Evolutionary conservation across 2,113 vertebrate species (phyloP).

Genomic region (Hypanus sabinus): DNA sequence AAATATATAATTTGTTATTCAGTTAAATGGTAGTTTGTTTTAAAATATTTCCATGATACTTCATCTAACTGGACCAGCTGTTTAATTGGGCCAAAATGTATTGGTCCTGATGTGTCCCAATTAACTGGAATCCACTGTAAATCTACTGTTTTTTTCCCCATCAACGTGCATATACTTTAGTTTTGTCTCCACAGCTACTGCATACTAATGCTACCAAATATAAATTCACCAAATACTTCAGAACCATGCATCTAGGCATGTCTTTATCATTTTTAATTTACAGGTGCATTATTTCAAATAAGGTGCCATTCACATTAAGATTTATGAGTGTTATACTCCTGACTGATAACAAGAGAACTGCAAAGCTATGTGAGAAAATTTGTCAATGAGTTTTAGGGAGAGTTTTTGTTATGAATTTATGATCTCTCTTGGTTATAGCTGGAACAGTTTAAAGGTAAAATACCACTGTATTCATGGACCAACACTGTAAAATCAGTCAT

Average conservation of each 20-base stretch:
- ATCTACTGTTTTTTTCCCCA: neutral
- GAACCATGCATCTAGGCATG: neutral
- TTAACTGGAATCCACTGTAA: too few relatives aligned
- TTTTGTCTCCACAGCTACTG: neutral
- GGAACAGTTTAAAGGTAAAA: neutral
- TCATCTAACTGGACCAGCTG: too few relatives aligned
- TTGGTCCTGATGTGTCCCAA: too few relatives aligned
- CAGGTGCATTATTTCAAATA: neutral
- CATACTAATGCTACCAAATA: neutral
- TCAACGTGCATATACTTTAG: neutral
- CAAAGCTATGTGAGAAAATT: neutral
- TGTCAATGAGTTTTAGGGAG: neutral
- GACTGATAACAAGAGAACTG: neutral
- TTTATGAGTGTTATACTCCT: neutral
- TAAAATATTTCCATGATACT: too few relatives aligned
- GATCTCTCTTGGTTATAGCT: neutral
- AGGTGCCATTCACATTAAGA: neutral
- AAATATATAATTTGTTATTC: too few relatives aligned
- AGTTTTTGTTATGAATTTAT: constrained; percentile 10
- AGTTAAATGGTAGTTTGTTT: too few relatives aligned
- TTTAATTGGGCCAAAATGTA: too few relatives aligned
- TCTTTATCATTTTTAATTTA: neutral
- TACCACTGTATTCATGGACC: neutral
- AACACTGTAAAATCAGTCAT: neutral
- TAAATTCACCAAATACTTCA: neutral